phyloP scores from a whole-genome alignment of 2,113 vertebrate species.

The Clarias gariepinus region DNA sequence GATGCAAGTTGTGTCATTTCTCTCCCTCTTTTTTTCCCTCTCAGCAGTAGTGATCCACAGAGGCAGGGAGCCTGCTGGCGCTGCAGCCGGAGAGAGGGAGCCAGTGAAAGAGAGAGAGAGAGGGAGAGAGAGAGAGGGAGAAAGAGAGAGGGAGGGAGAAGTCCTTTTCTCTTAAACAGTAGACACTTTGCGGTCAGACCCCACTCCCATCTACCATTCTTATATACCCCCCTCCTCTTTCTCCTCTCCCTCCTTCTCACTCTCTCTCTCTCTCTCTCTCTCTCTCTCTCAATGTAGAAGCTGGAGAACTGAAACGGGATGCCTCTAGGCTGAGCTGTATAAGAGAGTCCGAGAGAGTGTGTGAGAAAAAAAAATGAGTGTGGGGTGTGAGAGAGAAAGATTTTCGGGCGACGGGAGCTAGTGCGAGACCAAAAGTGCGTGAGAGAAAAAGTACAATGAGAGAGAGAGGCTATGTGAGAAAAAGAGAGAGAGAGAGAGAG shows the following conservation, averaged over 20 bases:
- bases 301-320: constrained; percentile 76
- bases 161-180: constrained; percentile 76
- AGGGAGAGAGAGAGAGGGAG: constrained; percentile 55
- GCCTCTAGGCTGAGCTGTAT: constrained; percentile 69
- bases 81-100: constrained; percentile 57
- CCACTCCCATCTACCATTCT: constrained; percentile 62
- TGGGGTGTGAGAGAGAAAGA: constrained; percentile 19
- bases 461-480: constrained; percentile 22
- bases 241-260: constrained; percentile 43
- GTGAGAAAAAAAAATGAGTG: constrained; percentile 25
- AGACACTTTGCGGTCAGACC: constrained; percentile 78
- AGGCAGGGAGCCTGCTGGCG: constrained; percentile 58
- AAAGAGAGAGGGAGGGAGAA: constrained; percentile 64
- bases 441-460: constrained; percentile 40
- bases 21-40: constrained; percentile 49
- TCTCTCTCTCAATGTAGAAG: constrained; percentile 72
- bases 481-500: constrained; percentile 4
- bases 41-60: constrained; percentile 54
- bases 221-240: constrained; percentile 44
- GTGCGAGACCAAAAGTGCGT: constrained; percentile 15
- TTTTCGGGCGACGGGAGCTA: background rate
- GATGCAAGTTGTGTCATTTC: constrained; percentile 72
- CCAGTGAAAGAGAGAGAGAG: constrained; percentile 52
- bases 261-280: constrained; percentile 47
- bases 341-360: constrained; percentile 28